These are phyloP conservation scores for Trichomalopsis sarcophagae DNA, from an alignment of 1,140 invertebrate genomes.

Conservation along the genomic window DNA sequence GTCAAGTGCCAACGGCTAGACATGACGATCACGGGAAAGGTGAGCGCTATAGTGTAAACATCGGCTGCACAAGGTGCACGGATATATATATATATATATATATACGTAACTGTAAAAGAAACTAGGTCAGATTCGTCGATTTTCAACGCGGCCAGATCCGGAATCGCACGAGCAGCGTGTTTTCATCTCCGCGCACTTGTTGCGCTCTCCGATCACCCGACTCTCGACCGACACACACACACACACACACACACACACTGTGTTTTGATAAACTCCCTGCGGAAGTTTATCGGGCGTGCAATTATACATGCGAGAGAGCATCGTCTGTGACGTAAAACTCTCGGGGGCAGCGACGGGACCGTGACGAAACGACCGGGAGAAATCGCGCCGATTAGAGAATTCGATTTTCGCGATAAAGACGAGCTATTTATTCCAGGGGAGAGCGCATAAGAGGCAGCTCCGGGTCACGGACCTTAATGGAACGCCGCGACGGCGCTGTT, in stretches of 20 bases:
- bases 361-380: constrained; percentile 9
- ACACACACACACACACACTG: not conserved
- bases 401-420: not conserved
- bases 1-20: not conserved
- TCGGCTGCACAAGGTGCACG: no score
- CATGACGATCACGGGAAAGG: constrained; percentile 61
- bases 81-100: no score
- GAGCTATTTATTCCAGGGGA: no score
- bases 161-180: no score
- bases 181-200: no score
- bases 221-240: no score
- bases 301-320: not conserved
- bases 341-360: not conserved
- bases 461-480: not conserved
- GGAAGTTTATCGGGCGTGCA: not conserved
- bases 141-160: no score
- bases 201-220: no score
- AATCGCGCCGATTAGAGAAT: constrained; percentile 1
- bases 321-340: constrained; percentile 14
- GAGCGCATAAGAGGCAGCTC: no score
- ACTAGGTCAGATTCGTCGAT: no score
- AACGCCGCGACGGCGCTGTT: not conserved
- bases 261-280: not conserved
- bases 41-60: constrained; percentile 22
- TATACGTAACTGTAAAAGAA: no score